Evolutionary conservation across 2,113 vertebrate species (phyloP).

Genomic region (Lasiurus borealis): DNA sequence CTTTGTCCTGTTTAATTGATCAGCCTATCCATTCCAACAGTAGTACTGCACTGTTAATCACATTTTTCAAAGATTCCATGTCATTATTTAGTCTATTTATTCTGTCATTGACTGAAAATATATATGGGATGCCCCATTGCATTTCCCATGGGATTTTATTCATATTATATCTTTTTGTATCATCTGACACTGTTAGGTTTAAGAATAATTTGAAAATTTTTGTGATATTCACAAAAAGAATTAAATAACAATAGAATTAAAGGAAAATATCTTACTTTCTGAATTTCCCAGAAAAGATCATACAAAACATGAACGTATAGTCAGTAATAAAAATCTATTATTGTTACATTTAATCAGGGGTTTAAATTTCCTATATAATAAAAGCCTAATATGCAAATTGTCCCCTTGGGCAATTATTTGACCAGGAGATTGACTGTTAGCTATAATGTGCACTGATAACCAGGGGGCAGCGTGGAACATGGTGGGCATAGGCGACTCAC

Average conservation of each 20-base stretch:
- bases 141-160: conserved; percentile 58
- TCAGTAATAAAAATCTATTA: conserved; percentile 19
- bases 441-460: no score
- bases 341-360: conserved; percentile 39
- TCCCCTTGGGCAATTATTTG: no score
- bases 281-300: conserved; percentile 10
- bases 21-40: conserved; percentile 19
- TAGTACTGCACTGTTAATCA: conserved; percentile 12
- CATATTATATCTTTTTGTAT: neutral
- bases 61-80: conserved; percentile 58
- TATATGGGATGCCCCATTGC: neutral
- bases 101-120: conserved; percentile 50
- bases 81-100: conserved; percentile 40
- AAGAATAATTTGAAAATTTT: neutral
- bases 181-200: neutral
- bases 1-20: conserved; percentile 64
- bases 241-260: conserved; percentile 25
- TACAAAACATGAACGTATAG: neutral
- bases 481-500: no score
- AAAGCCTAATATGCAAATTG: no score
- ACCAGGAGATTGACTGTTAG: no score
- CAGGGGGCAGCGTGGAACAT: no score
- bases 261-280: neutral
- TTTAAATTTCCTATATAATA: neutral
- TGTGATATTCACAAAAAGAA: conserved; percentile 16